These are phyloP conservation scores for Bufo bufo DNA, from an alignment of 2,113 vertebrate species.

Conservation along the genomic window DNA sequence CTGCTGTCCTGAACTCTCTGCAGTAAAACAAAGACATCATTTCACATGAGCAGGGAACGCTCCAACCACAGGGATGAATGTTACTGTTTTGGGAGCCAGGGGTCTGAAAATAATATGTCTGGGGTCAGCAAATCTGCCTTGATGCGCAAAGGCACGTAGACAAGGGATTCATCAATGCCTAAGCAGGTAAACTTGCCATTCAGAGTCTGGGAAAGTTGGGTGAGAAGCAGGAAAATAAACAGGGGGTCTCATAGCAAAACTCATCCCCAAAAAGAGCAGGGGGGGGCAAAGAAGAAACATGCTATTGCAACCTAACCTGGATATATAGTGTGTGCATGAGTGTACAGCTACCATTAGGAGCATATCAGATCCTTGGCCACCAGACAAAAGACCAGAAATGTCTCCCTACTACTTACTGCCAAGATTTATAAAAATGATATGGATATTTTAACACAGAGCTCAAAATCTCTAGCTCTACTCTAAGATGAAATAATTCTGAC, in stretches of 20 bases:
- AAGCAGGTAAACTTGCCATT: neutral
- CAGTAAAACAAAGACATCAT: constrained; percentile 32
- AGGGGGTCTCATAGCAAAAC: neutral
- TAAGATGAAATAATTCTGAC: too few relatives aligned
- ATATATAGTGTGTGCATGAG: too few relatives aligned
- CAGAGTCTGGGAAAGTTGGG: neutral
- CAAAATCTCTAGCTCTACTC: too few relatives aligned
- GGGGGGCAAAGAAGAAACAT: too few relatives aligned
- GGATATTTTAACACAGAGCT: too few relatives aligned
- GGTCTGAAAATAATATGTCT: constrained; percentile 2
- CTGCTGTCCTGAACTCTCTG: constrained; percentile 8
- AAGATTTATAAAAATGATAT: too few relatives aligned
- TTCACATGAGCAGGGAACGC: neutral
- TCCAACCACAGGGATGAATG: neutral
- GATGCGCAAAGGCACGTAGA: too few relatives aligned
- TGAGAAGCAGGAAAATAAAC: neutral
- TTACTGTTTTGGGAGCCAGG: neutral
- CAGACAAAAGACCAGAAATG: too few relatives aligned
- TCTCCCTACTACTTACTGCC: too few relatives aligned
- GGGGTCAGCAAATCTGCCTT: neutral
- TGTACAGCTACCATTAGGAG: too few relatives aligned
- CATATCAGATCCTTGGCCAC: too few relatives aligned
- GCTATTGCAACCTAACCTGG: too few relatives aligned
- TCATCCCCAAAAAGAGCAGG: neutral
- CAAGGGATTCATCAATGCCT: neutral